A percentile compares a stretch with the other conserved stretches of the same genome.
These are phyloP conservation scores for Scolopax rusticola DNA, from an alignment of 2,797 vertebrate species.

Conservation along the genomic window DNA sequence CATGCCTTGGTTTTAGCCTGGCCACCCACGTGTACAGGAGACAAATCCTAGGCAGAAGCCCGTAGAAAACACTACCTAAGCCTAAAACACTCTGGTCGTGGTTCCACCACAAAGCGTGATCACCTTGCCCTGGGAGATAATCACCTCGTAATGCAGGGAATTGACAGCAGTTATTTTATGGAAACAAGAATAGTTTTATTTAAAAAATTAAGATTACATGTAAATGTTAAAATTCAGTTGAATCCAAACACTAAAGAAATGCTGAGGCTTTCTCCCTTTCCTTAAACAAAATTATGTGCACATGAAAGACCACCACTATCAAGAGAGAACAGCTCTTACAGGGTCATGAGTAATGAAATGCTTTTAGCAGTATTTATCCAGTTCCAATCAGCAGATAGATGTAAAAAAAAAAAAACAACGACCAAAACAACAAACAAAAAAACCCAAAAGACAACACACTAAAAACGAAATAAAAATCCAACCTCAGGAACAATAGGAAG, in stretches of 20 bases:
- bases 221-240: background rate
- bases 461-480: background rate
- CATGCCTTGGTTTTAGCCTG: background rate
- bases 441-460: background rate
- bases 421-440: background rate
- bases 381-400: background rate
- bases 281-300: background rate
- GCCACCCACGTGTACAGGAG: background rate
- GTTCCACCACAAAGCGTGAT: background rate
- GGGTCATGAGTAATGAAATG: background rate
- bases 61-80: background rate
- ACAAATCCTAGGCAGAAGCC: background rate
- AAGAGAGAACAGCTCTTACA: background rate
- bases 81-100: background rate
- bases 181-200: background rate
- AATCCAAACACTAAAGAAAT: background rate
- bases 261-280: background rate
- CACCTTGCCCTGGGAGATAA: background rate
- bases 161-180: background rate
- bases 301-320: background rate
- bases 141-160: rapidly evolving
- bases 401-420: background rate
- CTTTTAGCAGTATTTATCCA: background rate
- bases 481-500: background rate
- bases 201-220: background rate